Evolutionary conservation across 1,140 invertebrate species (phyloP).

Genomic region (Papilio polyxenes): DNA sequence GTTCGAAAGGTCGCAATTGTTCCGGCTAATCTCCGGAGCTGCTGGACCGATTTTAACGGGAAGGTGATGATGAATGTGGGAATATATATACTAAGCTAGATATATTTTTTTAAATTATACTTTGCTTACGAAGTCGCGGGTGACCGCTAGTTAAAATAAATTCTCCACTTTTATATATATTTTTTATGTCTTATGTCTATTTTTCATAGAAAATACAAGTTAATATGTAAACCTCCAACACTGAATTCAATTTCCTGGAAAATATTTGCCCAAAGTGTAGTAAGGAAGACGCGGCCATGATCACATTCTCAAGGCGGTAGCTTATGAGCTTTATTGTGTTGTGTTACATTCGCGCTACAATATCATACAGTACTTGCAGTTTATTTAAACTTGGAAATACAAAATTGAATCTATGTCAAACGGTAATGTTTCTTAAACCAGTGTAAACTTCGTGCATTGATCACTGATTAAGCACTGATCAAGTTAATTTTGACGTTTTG

Average conservation of each 20-base stretch:
- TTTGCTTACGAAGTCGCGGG: too few species aligned
- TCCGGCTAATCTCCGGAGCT: too few species aligned
- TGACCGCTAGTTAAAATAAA: too few species aligned
- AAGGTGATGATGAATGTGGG: too few species aligned
- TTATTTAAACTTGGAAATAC: constrained; percentile 20
- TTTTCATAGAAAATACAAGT: constrained; percentile 41
- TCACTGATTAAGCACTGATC: too few species aligned
- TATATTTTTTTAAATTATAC: too few species aligned
- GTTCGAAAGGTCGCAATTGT: too few species aligned
- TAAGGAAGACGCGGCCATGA: constrained; percentile 41
- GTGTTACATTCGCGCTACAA: constrained; percentile 29
- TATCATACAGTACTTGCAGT: constrained; percentile 24
- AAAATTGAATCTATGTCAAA: not conserved
- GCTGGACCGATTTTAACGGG: too few species aligned
- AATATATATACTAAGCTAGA: too few species aligned
- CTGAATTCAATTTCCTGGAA: constrained; percentile 46
- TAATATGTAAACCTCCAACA: constrained; percentile 44
- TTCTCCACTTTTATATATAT: too few species aligned
- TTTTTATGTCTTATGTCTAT: not conserved
- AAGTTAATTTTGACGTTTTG: too few species aligned
- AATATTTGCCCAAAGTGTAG: constrained; percentile 42
- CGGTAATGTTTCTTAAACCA: not conserved
- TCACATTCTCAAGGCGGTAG: constrained; percentile 37
- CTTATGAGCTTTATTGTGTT: constrained; percentile 40
- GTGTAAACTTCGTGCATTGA: not conserved